phyloP scores from a whole-genome alignment of 1,140 invertebrate species.

The Ctenoplectra terminalis region DNA sequence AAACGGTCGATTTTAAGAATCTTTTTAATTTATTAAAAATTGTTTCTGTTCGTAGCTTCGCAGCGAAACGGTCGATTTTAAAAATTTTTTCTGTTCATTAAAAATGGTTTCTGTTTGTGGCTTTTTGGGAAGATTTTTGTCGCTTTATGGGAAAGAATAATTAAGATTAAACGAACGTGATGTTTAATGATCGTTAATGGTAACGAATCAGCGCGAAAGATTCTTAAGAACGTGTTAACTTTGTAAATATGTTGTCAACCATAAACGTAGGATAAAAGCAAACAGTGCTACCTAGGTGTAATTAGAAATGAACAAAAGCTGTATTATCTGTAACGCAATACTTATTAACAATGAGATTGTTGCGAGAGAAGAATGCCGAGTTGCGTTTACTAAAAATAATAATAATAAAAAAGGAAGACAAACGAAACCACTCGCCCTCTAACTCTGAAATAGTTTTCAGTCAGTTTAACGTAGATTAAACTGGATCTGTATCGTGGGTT shows the following conservation, averaged over 20 bases:
- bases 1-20: too few species aligned
- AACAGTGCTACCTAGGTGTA: conserved; percentile 61
- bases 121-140: too few species aligned
- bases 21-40: too few species aligned
- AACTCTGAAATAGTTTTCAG: not conserved
- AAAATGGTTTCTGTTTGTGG: too few species aligned
- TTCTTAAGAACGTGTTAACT: conserved; percentile 27
- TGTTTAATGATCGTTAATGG: not conserved
- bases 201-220: not conserved
- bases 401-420: not conserved
- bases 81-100: too few species aligned
- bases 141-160: too few species aligned
- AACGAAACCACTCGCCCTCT: not conserved
- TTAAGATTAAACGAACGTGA: too few species aligned
- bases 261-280: conserved; percentile 36
- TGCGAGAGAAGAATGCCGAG: conserved; percentile 40
- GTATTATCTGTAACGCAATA: conserved; percentile 56
- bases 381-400: conserved; percentile 16
- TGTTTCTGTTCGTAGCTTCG: too few species aligned
- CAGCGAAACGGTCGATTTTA: too few species aligned
- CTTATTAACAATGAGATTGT: conserved; percentile 58
- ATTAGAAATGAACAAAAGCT: conserved; percentile 53
- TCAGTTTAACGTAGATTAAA: not conserved
- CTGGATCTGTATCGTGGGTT: not conserved
- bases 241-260: conserved; percentile 60